Evolutionary conservation across 2,888 invertebrate species (phyloP).

Genomic region (Phyto melanocephala): DNA sequence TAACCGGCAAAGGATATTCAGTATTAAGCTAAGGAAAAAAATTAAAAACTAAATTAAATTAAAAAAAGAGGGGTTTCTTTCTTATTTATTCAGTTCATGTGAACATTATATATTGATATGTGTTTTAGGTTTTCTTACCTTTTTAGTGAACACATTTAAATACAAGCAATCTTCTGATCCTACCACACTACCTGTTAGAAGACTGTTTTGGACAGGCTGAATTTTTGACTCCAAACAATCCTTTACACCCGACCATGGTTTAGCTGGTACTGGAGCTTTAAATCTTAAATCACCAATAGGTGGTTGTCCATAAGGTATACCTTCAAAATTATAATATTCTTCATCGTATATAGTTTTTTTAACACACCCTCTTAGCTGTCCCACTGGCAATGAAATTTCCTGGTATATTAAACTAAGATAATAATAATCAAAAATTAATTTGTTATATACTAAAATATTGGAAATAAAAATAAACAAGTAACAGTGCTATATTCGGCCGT

Average conservation of each 20-base stretch:
- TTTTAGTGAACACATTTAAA: constrained; percentile 79
- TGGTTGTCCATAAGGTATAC: constrained; percentile 77
- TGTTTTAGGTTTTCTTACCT: constrained; percentile 66
- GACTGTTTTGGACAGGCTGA: constrained; percentile 73
- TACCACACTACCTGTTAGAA: constrained; percentile 68
- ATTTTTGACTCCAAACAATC: constrained; percentile 76
- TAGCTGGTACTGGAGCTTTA: constrained; percentile 79
- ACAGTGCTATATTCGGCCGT: too few species aligned
- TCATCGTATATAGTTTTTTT: constrained; percentile 75
- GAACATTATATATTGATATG: background rate
- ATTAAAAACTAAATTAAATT: too few species aligned
- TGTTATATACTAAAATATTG: too few species aligned
- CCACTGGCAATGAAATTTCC: constrained; percentile 69
- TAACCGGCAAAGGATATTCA: constrained; percentile 72
- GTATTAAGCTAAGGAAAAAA: constrained; percentile 65
- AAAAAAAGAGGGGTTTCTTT: too few species aligned
- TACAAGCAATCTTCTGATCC: constrained; percentile 81
- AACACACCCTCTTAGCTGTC: constrained; percentile 74
- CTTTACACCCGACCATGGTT: constrained; percentile 78
- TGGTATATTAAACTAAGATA: constrained; percentile 14
- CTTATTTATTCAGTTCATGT: too few species aligned
- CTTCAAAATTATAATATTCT: constrained; percentile 75
- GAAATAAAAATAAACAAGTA: too few species aligned
- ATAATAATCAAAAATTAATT: background rate
- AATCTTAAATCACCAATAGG: constrained; percentile 75